Evolutionary conservation across 2,797 vertebrate genomes (phyloP).

Genomic region (Chrysocyon brachyurus): DNA sequence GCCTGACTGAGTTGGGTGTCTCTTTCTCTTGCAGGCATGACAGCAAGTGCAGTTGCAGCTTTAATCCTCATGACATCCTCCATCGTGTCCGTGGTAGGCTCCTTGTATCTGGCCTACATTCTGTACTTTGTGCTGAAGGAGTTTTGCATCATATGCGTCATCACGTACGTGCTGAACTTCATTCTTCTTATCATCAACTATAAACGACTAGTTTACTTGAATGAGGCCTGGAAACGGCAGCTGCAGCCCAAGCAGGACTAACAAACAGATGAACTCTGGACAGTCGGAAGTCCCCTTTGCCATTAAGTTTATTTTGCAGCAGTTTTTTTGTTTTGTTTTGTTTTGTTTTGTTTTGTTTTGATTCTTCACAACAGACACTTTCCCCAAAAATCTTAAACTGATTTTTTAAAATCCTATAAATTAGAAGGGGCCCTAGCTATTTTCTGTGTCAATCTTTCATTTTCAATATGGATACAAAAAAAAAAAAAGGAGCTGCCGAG

Average conservation of each 20-base stretch:
- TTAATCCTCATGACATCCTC: conserved; percentile 99
- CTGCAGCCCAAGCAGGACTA: conserved; percentile 97
- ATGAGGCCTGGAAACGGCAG: conserved; percentile 99
- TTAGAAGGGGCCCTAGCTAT: conserved; percentile 87
- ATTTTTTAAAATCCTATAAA: conserved; percentile 87
- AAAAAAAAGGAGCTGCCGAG: conserved; percentile 81
- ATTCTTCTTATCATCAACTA: conserved; percentile 99
- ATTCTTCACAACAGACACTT: conserved; percentile 89
- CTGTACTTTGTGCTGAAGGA: conserved; percentile 99
- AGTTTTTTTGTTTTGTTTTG: conserved; percentile 86
- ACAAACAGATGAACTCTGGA: conserved; percentile 92
- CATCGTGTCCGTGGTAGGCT: conserved; percentile 97
- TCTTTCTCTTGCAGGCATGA: conserved; percentile 92
- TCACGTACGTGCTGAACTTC: conserved; percentile 99
- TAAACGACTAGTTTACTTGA: conserved; percentile 99
- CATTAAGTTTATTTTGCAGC: conserved; percentile 98
- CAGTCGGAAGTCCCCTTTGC: conserved; percentile 96
- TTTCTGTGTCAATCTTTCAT: conserved; percentile 88
- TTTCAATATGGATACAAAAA: conserved; percentile 85
- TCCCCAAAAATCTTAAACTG: conserved; percentile 86
- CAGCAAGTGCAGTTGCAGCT: conserved; percentile 98
- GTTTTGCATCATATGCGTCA: conserved; percentile 97
- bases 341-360: conserved; percentile 87
- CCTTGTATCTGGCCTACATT: conserved; percentile 98
- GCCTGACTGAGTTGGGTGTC: not conserved